Evolutionary conservation across 1,140 invertebrate species (phyloP).

Genomic region (Lerema accius): DNA sequence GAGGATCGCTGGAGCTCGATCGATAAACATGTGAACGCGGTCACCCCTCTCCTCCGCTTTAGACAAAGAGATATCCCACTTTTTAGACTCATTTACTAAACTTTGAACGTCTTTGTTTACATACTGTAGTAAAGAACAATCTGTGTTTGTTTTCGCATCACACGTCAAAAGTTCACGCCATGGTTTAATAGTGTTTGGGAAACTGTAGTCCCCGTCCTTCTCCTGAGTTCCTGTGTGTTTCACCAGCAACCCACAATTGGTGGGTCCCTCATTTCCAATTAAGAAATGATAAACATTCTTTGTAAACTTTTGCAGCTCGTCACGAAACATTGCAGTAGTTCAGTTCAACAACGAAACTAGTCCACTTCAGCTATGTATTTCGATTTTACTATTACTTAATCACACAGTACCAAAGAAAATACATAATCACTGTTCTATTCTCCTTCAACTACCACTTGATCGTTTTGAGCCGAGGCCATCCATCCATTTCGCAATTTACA

Average conservation of each 20-base stretch:
- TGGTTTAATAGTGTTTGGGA: conserved; percentile 73
- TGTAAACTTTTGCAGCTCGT: conserved; percentile 45
- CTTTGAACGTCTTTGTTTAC: conserved; percentile 52
- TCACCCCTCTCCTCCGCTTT: conserved; percentile 53
- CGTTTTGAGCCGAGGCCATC: background rate
- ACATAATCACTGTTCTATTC: conserved; percentile 6
- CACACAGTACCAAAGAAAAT: conserved; percentile 19
- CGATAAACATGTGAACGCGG: conserved; percentile 60
- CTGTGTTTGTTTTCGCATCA: conserved; percentile 29
- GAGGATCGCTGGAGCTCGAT: conserved; percentile 51
- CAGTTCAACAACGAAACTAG: background rate
- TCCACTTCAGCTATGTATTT: conserved; percentile 3
- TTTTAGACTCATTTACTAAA: conserved; percentile 53
- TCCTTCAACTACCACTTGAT: background rate
- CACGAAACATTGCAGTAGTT: conserved; percentile 49
- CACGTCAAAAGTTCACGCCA: conserved; percentile 75
- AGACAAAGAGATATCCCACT: conserved; percentile 57
- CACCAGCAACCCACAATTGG: conserved; percentile 55
- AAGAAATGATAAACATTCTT: conserved; percentile 52
- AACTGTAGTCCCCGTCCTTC: conserved; percentile 79
- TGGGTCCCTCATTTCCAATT: conserved; percentile 41
- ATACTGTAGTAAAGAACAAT: conserved; percentile 48
- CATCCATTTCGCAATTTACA: background rate
- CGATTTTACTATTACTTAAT: conserved; percentile 7
- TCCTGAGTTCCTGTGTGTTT: conserved; percentile 72